Base-by-base conservation (phyloP, 2,888 invertebrate species). In the Chironomus tentans region DNA sequence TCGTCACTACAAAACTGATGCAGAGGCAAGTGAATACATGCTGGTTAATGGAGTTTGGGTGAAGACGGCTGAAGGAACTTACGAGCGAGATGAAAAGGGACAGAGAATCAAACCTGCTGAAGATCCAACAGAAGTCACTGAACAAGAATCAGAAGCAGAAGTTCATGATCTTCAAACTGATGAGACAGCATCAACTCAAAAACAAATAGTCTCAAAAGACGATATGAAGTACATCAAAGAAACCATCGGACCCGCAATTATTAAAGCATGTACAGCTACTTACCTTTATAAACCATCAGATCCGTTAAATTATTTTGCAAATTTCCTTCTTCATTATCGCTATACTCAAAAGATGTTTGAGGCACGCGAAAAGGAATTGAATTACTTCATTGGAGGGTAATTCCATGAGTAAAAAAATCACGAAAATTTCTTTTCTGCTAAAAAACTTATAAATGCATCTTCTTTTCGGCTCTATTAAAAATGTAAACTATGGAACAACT, bases 261-360 rank as follows among this genome's bases (percentile, higher is more conserved):
- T 77, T 3, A 73, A 77, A 28, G 79, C 74, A 18, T 76, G 78
- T 48, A 78, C 78, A n/a, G 76, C 77, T 22, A 76, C 78, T 10
- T 77, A 76, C 2, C 7, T 78, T 38, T 62, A 76, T 18, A 77
- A 78, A 47, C 79, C 79, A 24, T 22, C 72, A 4, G 78, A 78
- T 78, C 78, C 78, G 6, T 78, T 79, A 3, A 78, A 78, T 56
- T 79, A 77, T 74, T 70, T 79, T 12, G 78, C 78, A 3, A 78
- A 78, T 75, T 79, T 77, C 68, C 77, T 79, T 18, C 71, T 77
- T 7, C 76, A 78, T 48, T 78, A 77, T 74, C 77, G 78, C 5
- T 76, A 78, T n/a, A 78, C 77, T 50, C 76, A 77, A 68, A 28
- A 76, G 22, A 76, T 69, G 24, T 69, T 76, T n/a, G 28, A 69